Evolutionary conservation across 2,888 invertebrate genomes (phyloP).

Genomic region (Ferrisia virgata): DNA sequence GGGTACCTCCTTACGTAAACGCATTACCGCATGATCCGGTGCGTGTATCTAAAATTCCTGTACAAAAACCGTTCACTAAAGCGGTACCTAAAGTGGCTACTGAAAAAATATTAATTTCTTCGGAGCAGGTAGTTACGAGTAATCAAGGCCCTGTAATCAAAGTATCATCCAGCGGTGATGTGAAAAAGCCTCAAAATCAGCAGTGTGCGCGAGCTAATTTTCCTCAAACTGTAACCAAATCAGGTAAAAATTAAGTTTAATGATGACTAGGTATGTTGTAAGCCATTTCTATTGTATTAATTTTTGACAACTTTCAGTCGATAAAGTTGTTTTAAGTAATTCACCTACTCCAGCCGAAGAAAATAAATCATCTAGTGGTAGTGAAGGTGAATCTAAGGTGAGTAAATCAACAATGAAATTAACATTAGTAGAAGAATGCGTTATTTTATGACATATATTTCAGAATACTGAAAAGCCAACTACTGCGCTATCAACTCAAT

Average conservation of each 20-base stretch:
- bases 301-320: not conserved
- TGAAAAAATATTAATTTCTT: not conserved
- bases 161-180: no score
- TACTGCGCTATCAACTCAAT: not conserved
- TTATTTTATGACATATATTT: not conserved
- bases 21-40: not conserved
- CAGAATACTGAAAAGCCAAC: not conserved
- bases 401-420: not conserved
- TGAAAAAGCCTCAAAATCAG: not conserved
- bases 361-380: not conserved
- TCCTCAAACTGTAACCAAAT: not conserved
- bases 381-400: not conserved
- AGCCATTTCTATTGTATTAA: not conserved
- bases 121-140: not conserved
- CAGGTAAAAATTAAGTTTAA: not conserved
- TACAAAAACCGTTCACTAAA: not conserved
- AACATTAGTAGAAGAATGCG: not conserved
- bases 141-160: not conserved
- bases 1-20: not conserved
- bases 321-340: not conserved
- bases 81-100: not conserved
- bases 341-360: not conserved
- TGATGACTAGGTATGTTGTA: not conserved
- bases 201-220: not conserved
- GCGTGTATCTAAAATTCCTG: not conserved